Evolutionary conservation across 2,888 invertebrate genomes (phyloP).

Genomic region (Zygogramma bicolorata): DNA sequence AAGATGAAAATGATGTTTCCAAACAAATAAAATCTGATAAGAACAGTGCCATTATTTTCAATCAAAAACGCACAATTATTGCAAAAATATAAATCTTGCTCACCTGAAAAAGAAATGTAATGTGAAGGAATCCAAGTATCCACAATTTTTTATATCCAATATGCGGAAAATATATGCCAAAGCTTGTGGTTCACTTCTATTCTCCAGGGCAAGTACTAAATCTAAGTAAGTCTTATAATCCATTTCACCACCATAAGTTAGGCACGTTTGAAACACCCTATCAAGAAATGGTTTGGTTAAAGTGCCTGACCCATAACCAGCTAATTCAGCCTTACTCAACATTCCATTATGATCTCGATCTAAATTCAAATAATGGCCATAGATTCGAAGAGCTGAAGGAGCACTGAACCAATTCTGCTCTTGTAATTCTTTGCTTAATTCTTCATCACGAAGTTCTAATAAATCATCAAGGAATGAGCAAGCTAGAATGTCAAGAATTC

Average conservation of each 20-base stretch:
- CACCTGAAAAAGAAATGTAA: slow-evolving; percentile 87
- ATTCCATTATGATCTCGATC: slow-evolving; percentile 96
- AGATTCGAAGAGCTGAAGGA: slow-evolving; percentile 88
- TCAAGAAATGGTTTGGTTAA: slow-evolving; percentile 92
- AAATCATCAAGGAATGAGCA: slow-evolving; percentile 94
- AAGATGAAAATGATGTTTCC: no score
- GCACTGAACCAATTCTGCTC: slow-evolving; percentile 94
- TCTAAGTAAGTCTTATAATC: slow-evolving; percentile 98
- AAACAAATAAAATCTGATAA: no score
- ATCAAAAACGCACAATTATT: no score
- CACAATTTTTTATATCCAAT: slow-evolving; percentile 88
- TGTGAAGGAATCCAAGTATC: slow-evolving; percentile 90
- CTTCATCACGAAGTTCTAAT: slow-evolving; percentile 73
- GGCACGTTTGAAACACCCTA: slow-evolving; percentile 93
- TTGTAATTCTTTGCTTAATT: slow-evolving; percentile 82
- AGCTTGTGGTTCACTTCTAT: slow-evolving; percentile 91
- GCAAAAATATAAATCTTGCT: slow-evolving; percentile 2
- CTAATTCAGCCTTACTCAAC: slow-evolving; percentile 91
- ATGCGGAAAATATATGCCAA: slow-evolving; percentile 92
- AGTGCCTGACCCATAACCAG: slow-evolving; percentile 91
- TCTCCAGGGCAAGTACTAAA: slow-evolving; percentile 92
- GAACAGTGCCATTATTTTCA: no score
- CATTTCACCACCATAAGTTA: slow-evolving; percentile 95
- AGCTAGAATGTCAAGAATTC: slow-evolving; percentile 91
- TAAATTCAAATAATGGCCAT: slow-evolving; percentile 93